Evolutionary conservation across 2,888 invertebrate species (phyloP).

Genomic region (Xylota segnis): DNA sequence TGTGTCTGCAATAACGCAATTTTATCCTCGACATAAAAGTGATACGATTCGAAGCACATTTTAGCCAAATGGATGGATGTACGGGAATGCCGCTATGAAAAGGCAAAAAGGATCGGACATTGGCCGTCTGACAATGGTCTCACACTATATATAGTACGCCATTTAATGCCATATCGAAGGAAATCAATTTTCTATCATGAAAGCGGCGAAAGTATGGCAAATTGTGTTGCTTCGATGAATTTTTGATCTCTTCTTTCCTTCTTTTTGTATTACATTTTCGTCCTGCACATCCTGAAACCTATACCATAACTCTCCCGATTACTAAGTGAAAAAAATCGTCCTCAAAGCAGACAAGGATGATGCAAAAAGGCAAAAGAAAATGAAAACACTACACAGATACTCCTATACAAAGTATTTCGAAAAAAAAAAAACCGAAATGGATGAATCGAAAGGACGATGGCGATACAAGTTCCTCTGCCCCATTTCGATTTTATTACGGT

Average conservation of each 20-base stretch:
- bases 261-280: constrained; percentile 40
- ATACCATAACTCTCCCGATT: constrained; percentile 54
- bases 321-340: constrained; percentile 34
- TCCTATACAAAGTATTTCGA: not conserved
- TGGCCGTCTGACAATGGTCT: constrained; percentile 19
- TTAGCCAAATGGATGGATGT: constrained; percentile 23
- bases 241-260: constrained; percentile 40
- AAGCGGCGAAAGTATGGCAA: constrained; percentile 54
- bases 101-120: not conserved
- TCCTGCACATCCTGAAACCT: constrained; percentile 32
- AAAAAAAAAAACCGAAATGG: not conserved
- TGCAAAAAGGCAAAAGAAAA: constrained; percentile 27
- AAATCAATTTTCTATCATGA: constrained; percentile 73
- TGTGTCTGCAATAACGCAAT: constrained; percentile 31
- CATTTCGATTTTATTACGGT: constrained; percentile 69
- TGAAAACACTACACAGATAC: not conserved
- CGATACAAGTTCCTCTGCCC: constrained; percentile 31
- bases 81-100: constrained; percentile 3
- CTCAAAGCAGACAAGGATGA: constrained; percentile 15
- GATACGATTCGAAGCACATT: constrained; percentile 19
- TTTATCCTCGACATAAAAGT: constrained; percentile 3
- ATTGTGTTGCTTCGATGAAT: constrained; percentile 68
- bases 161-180: constrained; percentile 56
- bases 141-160: constrained; percentile 11
- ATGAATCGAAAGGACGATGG: constrained; percentile 9